phyloP scores from a whole-genome alignment of 1,140 invertebrate species.

The Sitophilus oryzae region DNA sequence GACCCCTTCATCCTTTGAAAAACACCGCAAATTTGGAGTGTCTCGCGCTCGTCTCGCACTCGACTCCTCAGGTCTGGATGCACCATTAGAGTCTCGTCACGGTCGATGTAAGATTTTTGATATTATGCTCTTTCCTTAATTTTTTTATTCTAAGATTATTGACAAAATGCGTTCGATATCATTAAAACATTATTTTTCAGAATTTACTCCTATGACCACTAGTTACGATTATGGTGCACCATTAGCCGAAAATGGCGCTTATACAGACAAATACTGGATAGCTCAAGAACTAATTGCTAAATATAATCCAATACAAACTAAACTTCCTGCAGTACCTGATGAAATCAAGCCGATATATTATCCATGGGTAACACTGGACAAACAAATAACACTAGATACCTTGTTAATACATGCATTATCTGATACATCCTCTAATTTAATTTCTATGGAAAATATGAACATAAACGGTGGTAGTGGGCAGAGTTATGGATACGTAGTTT shows the following conservation, averaged over 20 bases:
- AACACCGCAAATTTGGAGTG: too few relatives aligned
- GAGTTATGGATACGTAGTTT: slow-evolving; percentile 54
- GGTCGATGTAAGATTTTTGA: too few relatives aligned
- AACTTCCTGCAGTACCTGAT: slow-evolving; percentile 40
- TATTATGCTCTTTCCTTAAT: too few relatives aligned
- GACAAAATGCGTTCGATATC: too few relatives aligned
- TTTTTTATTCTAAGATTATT: too few relatives aligned
- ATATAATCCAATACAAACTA: slow-evolving; percentile 43
- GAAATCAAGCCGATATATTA: slow-evolving; percentile 39
- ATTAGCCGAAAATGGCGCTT: slow-evolving; percentile 49
- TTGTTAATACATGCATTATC: slow-evolving; percentile 31
- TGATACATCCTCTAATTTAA: slow-evolving; percentile 16
- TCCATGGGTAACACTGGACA: slow-evolving; percentile 23
- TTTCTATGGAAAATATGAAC: slow-evolving; percentile 53
- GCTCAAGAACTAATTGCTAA: slow-evolving; percentile 36
- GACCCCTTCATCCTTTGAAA: too few relatives aligned
- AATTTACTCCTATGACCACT: slow-evolving; percentile 46
- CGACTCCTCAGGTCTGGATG: too few relatives aligned
- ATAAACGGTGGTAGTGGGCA: slow-evolving; percentile 52
- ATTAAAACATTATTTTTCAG: slow-evolving; percentile 13
- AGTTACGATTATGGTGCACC: slow-evolving; percentile 55
- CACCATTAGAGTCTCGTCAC: too few relatives aligned
- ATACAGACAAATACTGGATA: slow-evolving; percentile 45
- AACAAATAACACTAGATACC: slow-evolving; percentile 29
- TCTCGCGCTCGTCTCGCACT: too few relatives aligned